Evolutionary conservation across 2,888 invertebrate species (phyloP), one percentile per base, ranked within the genome.

Genomic region (Cheilosia vulpina): DNA sequence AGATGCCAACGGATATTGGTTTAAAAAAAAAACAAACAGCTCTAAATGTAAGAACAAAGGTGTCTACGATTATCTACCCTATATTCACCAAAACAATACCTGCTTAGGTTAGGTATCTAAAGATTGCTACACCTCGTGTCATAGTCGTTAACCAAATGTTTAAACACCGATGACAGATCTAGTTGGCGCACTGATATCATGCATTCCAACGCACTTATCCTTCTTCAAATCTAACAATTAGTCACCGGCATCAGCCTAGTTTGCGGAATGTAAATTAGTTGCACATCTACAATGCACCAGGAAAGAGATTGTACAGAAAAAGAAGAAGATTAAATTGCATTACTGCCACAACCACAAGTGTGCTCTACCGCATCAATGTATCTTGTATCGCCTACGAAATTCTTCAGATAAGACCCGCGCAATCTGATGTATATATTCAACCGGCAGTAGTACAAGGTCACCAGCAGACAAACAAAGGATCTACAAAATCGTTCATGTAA

Each of bases 361-460:
- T 43, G 31, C 45, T 31, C 45, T 17, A 5, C 19, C 4, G 47
- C 34, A 38, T 62, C 34, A 11, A 1, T 15, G 17, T 21, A 6
- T 13, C 31, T 38, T 53, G 9, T 13, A 2, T 7, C 17, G 27
- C 43, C 11, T 43, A 43, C 21, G 13, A 19, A 55, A 43, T 50
- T 55, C 19, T 19, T 6, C 31, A 69, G 55, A 57, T 68, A 68
- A 57, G 31, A 21, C 31, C 19, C 43, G 31, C 19, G n/a, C 13
- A 13, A 57, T 45, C 43, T 47, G 11, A 45, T 31, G 31, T n/a
- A 31, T 34, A 38, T 43, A 41, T 17, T 27, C 41, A 19, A 2
- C 38, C 21, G 55, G 38, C 17, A 75, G 58, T 66, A 38, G 75
- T 45, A 62, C 77, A 77, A 69, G 77, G 77, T 77, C 68, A 41